These are phyloP conservation scores for Eublepharis macularius DNA, from an alignment of 2,113 vertebrate genomes.

Conservation along the genomic window DNA sequence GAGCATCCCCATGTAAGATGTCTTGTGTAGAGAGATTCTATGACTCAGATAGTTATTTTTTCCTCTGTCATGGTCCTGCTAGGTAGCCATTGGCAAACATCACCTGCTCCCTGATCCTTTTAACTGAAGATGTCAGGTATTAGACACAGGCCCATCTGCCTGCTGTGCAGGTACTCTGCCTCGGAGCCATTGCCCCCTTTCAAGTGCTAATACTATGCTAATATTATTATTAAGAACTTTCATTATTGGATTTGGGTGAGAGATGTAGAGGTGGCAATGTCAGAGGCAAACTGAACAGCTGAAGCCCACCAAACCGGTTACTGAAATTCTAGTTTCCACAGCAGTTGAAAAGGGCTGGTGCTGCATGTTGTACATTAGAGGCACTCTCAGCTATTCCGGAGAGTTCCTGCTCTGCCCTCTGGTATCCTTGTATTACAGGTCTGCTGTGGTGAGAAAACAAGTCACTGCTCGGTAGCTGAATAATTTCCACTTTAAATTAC, in stretches of 20 bases:
- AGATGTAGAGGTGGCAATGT: not conserved
- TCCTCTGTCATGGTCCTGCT: too few species aligned
- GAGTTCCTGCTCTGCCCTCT: slow-evolving; percentile 26
- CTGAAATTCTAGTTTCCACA: not conserved
- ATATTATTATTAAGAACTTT: too few species aligned
- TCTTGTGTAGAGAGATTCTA: too few species aligned
- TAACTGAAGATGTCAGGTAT: too few species aligned
- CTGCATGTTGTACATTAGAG: not conserved
- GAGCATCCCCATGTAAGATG: too few species aligned
- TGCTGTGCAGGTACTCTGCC: too few species aligned
- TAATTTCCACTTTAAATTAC: slow-evolving; percentile 66
- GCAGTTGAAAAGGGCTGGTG: slow-evolving; percentile 27
- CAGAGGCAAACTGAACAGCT: slow-evolving; percentile 12
- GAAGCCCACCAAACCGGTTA: not conserved
- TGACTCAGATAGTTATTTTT: too few species aligned
- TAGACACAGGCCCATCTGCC: too few species aligned
- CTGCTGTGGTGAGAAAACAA: slow-evolving; percentile 47
- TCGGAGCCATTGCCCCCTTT: too few species aligned
- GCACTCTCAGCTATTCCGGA: slow-evolving; percentile 30
- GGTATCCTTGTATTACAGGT: slow-evolving; percentile 43
- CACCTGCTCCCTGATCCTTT: too few species aligned
- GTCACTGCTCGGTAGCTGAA: slow-evolving; percentile 43
- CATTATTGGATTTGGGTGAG: not conserved
- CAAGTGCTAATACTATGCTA: too few species aligned
- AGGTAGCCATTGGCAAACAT: too few species aligned